Evolutionary conservation across 2,113 vertebrate species (phyloP), one percentile per base, ranked within the genome.

Genomic region (Dasypus novemcinctus): DNA sequence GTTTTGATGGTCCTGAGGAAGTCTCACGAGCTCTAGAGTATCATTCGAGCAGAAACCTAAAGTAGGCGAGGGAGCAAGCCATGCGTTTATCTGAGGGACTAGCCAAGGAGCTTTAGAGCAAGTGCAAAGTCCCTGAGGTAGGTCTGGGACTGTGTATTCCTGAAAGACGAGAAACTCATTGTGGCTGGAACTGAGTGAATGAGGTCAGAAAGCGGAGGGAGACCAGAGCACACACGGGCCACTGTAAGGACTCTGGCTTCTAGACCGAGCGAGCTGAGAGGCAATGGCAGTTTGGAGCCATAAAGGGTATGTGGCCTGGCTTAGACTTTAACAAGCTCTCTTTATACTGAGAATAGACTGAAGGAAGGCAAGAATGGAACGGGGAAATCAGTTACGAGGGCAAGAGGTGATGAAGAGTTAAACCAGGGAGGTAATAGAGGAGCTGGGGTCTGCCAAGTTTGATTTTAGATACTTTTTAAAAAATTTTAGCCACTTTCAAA

Each of bases 1-100:
- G 99, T 99, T 98, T 98, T 98, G 98, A 99, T 99, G 99, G 99
- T 99, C 99, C 99, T 99, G 99, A 99, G 99, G 98, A 99, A 99
- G 97, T 99, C 99, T 99, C 99, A 98, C 99, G 99, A 99, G 99
- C 99, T n/a, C n/a, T n/a, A 33, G 20, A 43, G 43, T 54, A 27
- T 52, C 57, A 33, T n/a, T 52, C 13, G 74, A 80, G 61, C 68
- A 52, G 66, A 59, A 25, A 61, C 25, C 38, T 61, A 27, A 61
- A 33, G 61, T 33, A 52, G 41, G 31, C 38, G 49, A 76, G 59
- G 33, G 66, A 66, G 43, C 36, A n/a, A 75, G 38, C 38, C 76
- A 63, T 41, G 38, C 20, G 7, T 10, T 29, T 57, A 33, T 76
- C 46, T 5, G 18, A 74, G 33, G 36, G 13, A 20, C 31, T 0